These are phyloP conservation scores for Chauna torquata DNA, from an alignment of 2,113 vertebrate species.

Conservation along the genomic window DNA sequence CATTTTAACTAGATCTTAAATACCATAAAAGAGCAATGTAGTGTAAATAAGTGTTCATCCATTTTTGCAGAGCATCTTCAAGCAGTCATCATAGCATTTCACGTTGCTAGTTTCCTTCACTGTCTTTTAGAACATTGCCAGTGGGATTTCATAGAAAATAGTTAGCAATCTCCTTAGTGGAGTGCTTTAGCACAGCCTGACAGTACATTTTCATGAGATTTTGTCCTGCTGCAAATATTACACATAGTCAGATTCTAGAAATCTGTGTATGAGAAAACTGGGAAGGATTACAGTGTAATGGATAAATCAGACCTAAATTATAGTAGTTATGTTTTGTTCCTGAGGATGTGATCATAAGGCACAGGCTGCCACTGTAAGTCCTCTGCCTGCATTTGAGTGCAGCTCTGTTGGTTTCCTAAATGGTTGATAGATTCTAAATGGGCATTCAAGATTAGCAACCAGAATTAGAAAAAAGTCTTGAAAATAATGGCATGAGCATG, in stretches of 20 bases:
- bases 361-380: not conserved
- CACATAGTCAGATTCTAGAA: not conserved
- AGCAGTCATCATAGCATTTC: not conserved
- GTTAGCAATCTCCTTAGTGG: not conserved
- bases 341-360: not conserved
- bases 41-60: not conserved
- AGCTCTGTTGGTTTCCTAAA: not conserved
- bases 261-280: not conserved
- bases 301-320: not conserved
- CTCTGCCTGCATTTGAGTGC: not conserved
- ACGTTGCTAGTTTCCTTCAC: not conserved
- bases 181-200: not conserved
- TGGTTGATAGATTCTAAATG: fast-evolving
- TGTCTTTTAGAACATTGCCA: not conserved
- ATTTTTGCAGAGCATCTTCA: not conserved
- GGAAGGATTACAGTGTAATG: not conserved
- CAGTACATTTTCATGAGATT: not conserved
- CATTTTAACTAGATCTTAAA: not conserved
- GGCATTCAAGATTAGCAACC: not conserved
- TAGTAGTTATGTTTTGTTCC: not conserved
- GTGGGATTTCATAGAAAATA: not conserved
- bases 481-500: not conserved
- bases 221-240: not conserved
- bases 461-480: not conserved
- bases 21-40: not conserved